Percentiles rank a stretch among this genome's conserved stretches.
Evolutionary conservation across 1,140 invertebrate species (phyloP).

Genomic region (Phthorimaea operculella): DNA sequence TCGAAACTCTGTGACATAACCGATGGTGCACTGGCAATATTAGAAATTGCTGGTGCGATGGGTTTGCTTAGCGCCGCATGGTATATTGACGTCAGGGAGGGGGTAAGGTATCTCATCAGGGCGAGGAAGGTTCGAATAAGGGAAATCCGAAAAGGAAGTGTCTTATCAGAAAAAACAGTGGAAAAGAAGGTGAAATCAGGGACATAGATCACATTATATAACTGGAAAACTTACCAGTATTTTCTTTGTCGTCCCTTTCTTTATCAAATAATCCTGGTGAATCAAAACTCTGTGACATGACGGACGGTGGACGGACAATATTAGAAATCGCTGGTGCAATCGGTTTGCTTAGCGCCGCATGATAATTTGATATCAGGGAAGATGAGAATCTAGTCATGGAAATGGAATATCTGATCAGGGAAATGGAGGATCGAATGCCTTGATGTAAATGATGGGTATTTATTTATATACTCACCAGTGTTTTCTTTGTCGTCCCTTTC

Average conservation of each 20-base stretch:
- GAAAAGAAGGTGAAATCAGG: no score
- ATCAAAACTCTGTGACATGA: constrained; percentile 53
- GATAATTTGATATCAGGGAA: constrained; percentile 74
- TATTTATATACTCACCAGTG: neutral
- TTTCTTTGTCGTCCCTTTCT: constrained; percentile 11
- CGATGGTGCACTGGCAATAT: constrained; percentile 26
- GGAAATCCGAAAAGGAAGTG: no score
- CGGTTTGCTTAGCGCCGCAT: constrained; percentile 45
- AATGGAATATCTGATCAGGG: no score
- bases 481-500: constrained; percentile 2
- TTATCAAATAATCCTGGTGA: constrained; percentile 30
- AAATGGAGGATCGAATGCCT: no score
- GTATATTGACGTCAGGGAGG: constrained; percentile 52
- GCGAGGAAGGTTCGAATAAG: no score
- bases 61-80: constrained; percentile 56
- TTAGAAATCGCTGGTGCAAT: constrained; percentile 44
- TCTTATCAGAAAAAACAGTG: no score
- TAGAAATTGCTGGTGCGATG: constrained; percentile 40
- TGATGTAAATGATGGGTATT: no score
- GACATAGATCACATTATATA: no score
- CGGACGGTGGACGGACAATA: constrained; percentile 24
- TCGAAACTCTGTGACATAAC: constrained; percentile 54
- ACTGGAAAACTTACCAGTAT: neutral
- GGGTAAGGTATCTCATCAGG: no score
- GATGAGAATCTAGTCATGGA: no score